Evolutionary conservation across 2,797 vertebrate genomes (phyloP).

Genomic region (Arctocebus calabarensis): DNA sequence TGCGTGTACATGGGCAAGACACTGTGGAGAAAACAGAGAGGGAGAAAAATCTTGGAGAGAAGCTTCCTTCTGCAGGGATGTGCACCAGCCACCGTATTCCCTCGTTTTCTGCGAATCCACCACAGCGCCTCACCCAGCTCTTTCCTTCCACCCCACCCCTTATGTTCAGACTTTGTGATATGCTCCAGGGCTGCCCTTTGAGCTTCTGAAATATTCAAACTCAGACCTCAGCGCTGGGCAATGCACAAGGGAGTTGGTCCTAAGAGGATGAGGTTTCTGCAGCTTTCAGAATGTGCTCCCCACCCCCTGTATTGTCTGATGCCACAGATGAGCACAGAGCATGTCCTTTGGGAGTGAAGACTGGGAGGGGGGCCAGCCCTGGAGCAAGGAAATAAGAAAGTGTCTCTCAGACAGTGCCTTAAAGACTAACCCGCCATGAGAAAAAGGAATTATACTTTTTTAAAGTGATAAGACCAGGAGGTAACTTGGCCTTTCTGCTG

Average conservation of each 20-base stretch:
- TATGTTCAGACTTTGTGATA: neutral
- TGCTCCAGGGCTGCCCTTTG: neutral
- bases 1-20: neutral
- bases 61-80: neutral
- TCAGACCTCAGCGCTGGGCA: neutral
- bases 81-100: too few species aligned
- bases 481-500: neutral
- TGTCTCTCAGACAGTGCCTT: neutral
- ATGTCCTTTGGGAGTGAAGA: neutral
- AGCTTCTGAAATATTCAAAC: neutral
- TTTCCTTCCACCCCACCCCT: neutral
- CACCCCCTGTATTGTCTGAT: neutral
- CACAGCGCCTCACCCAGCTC: neutral
- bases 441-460: neutral
- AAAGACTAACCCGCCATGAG: neutral
- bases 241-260: neutral
- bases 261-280: neutral
- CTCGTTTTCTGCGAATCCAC: neutral
- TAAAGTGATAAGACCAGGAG: constrained; percentile 22
- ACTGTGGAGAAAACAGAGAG: neutral
- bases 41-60: neutral
- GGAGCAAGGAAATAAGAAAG: neutral
- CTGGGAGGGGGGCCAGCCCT: too few species aligned
- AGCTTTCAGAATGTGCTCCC: neutral
- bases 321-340: neutral